phyloP scores from a whole-genome alignment of 2,888 invertebrate species.

The Asteroscopus sphinx region DNA sequence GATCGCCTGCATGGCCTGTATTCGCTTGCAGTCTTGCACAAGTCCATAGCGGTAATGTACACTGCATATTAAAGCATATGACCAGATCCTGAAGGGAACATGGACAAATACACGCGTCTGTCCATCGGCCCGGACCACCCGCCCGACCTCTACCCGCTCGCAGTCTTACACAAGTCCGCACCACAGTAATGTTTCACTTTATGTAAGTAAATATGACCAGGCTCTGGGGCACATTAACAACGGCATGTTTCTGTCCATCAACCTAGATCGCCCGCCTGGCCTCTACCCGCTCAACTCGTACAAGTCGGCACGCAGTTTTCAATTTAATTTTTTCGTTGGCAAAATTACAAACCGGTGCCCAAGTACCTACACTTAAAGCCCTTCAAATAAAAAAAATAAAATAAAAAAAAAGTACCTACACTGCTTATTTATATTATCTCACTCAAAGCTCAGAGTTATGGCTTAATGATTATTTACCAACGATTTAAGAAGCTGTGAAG shows the following conservation, averaged over 20 bases:
- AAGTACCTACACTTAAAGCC: too few species aligned
- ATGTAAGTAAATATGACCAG: slow-evolving; percentile 78
- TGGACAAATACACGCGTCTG: slow-evolving; percentile 96
- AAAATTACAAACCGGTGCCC: too few species aligned
- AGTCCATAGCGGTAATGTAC: slow-evolving; percentile 92
- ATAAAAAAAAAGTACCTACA: too few species aligned
- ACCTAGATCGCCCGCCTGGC: slow-evolving; percentile 89
- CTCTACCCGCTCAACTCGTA: slow-evolving; percentile 94
- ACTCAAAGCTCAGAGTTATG: too few species aligned
- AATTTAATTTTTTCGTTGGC: too few species aligned
- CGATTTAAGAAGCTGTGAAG: too few species aligned
- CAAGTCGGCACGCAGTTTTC: slow-evolving; percentile 90
- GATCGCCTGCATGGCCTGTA: slow-evolving; percentile 92
- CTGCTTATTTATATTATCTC: neutral
- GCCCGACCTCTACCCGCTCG: slow-evolving; percentile 94
- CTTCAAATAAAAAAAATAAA: too few species aligned
- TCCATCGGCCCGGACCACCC: slow-evolving; percentile 87
- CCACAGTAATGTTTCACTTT: slow-evolving; percentile 92
- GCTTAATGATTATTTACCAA: slow-evolving; percentile 1
- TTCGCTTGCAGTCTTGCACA: slow-evolving; percentile 93
- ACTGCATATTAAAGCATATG: slow-evolving; percentile 4
- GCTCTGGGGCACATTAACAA: slow-evolving; percentile 87
- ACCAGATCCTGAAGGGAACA: slow-evolving; percentile 95
- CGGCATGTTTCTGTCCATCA: slow-evolving; percentile 92
- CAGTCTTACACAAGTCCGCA: slow-evolving; percentile 91